Conservation (phyloP, 2,888 invertebrate species). For the Lypha dubia region DNA sequence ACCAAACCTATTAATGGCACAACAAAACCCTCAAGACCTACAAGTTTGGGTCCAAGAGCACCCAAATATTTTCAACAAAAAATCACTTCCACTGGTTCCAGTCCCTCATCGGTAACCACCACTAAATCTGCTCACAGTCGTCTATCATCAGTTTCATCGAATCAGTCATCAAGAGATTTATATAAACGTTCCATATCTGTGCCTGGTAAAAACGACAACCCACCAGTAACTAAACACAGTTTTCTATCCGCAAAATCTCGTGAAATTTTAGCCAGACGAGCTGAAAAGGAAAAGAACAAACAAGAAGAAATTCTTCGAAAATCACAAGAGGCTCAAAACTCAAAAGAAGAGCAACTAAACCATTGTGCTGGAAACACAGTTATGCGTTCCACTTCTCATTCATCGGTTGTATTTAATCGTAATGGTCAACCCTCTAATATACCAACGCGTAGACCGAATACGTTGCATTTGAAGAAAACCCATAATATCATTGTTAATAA, state of each 20-base stretch:
- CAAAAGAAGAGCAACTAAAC: constrained; percentile 71
- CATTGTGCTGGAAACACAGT: constrained; percentile 73
- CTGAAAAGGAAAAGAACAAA: constrained; percentile 81
- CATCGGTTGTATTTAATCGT: constrained; percentile 77
- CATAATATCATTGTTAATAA: constrained; percentile 37
- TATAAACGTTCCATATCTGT: constrained; percentile 83
- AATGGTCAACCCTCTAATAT: constrained; percentile 81
- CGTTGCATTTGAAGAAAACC: constrained; percentile 80
- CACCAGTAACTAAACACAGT: constrained; percentile 78
- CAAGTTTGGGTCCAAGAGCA: constrained; percentile 72
- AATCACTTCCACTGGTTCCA: constrained; percentile 81
- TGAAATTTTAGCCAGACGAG: constrained; percentile 82
- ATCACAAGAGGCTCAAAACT: constrained; percentile 63
- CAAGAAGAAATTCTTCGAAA: constrained; percentile 70
- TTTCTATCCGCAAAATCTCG: constrained; percentile 83
- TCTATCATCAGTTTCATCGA: constrained; percentile 82
- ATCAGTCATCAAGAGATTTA: constrained; percentile 81
- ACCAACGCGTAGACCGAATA: constrained; percentile 81
- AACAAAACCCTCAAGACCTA: constrained; percentile 65
- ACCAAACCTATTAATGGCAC: constrained; percentile 51
- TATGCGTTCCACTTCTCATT: constrained; percentile 79
- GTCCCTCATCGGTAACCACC: constrained; percentile 82
- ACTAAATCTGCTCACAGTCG: constrained; percentile 82
- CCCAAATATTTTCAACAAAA: constrained; percentile 78
- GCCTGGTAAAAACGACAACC: constrained; percentile 75